phyloP scores from a whole-genome alignment of 2,797 vertebrate genomes.

The Siniperca obscura region DNA sequence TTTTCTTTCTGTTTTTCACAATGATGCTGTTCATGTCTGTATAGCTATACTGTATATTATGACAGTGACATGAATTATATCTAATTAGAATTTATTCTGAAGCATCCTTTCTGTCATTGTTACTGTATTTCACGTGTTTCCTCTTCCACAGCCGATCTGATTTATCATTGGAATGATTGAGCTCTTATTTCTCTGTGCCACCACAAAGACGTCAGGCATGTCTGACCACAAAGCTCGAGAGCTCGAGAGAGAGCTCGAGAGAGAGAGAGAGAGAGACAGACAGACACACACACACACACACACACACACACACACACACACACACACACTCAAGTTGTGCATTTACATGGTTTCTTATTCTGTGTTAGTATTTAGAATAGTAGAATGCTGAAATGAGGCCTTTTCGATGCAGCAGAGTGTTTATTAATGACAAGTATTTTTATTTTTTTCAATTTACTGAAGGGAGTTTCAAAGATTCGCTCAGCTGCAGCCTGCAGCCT shows the following conservation, averaged over 20 bases:
- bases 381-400: not conserved
- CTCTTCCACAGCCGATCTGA: slow-evolving; percentile 36
- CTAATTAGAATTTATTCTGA: slow-evolving; percentile 11
- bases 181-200: slow-evolving; percentile 21
- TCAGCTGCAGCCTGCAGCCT: slow-evolving; percentile 23
- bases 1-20: not conserved
- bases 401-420: not conserved
- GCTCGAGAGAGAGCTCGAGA: too few relatives aligned
- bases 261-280: too few relatives aligned
- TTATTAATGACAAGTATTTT: slow-evolving; percentile 4
- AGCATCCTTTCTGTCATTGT: slow-evolving; percentile 9
- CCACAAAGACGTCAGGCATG: slow-evolving; percentile 23
- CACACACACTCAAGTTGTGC: not conserved
- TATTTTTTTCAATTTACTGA: not conserved
- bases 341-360: not conserved
- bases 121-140: not conserved
- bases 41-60: not conserved
- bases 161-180: slow-evolving; percentile 36
- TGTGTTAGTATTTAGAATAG: not conserved
- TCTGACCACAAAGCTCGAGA: slow-evolving; percentile 33
- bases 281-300: not conserved
- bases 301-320: not conserved
- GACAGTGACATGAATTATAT: slow-evolving; percentile 11
- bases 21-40: not conserved
- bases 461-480: not conserved